Conservation (phyloP, 2,888 invertebrate species). For the Tuberolachnus salignus region DNA sequence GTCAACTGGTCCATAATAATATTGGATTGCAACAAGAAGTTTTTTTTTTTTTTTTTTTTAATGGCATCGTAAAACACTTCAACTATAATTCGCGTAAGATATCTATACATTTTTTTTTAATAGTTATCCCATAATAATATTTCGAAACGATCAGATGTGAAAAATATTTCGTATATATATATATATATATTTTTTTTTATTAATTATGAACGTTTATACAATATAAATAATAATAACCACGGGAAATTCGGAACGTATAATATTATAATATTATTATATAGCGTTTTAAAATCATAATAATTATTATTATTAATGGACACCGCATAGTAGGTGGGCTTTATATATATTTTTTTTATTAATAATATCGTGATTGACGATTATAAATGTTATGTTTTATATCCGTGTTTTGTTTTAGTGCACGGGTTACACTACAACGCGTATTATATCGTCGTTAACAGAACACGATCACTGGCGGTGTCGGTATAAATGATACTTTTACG, state of each 20-base stretch:
- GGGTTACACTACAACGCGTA: no score
- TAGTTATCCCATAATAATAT: not conserved
- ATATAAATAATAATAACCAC: slow-evolving; percentile 31
- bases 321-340: slow-evolving; percentile 47
- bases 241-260: slow-evolving; percentile 27
- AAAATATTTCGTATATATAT: slow-evolving; percentile 27
- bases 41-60: slow-evolving; percentile 17
- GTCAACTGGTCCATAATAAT: no score
- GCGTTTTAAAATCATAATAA: slow-evolving; percentile 18
- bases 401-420: no score
- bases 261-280: not conserved
- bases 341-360: slow-evolving; percentile 9
- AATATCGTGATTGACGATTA: slow-evolving; percentile 19
- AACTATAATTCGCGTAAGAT: not conserved
- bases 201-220: slow-evolving; percentile 6
- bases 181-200: not conserved
- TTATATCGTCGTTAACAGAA: no score
- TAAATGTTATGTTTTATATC: not conserved
- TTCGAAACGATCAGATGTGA: slow-evolving; percentile 9
- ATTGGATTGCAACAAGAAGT: slow-evolving; percentile 7
- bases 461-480: no score
- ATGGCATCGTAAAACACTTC: slow-evolving; percentile 36
- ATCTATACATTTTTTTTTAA: slow-evolving; percentile 11
- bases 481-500: no score
- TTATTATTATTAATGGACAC: slow-evolving; percentile 42